Evolutionary conservation across 35 echinoderm and acorn worm species (phyloP).

Genomic region (Eucidaris tribuloides): DNA sequence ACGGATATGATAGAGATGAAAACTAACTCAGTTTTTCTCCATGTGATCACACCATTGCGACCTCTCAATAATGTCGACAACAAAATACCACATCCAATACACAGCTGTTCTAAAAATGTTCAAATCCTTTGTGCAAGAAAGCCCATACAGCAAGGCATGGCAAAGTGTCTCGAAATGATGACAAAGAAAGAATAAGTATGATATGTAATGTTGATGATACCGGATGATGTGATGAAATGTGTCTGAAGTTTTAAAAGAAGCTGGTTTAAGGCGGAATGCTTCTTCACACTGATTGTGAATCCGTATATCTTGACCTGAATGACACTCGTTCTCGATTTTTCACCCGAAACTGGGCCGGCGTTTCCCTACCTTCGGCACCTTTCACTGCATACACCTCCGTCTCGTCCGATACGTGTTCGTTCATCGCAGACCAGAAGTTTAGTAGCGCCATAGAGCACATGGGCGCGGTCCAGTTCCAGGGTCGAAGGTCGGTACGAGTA

Average conservation of each 20-base stretch:
- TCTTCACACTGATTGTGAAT: neutral
- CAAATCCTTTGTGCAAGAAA: too few species aligned
- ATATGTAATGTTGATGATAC: too few species aligned
- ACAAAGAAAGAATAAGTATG: too few species aligned
- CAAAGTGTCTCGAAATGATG: too few species aligned
- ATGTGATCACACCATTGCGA: too few species aligned
- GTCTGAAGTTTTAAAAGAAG: neutral
- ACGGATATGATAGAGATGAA: too few species aligned
- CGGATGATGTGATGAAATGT: neutral
- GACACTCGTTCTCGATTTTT: neutral
- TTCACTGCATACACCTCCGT: conserved; percentile 84
- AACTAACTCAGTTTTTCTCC: too few species aligned
- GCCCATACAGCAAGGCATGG: too few species aligned
- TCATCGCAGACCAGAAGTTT: conserved; percentile 71
- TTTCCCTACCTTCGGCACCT: conserved; percentile 55
- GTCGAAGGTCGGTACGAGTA: conserved; percentile 63
- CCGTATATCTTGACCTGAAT: neutral
- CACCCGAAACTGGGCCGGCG: neutral
- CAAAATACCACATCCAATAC: too few species aligned
- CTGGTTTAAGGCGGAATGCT: neutral
- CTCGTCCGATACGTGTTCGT: conserved; percentile 58
- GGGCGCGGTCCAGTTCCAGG: conserved; percentile 70
- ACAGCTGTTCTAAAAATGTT: too few species aligned
- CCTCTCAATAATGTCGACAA: too few species aligned
- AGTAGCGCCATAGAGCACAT: conserved; percentile 67